A percentile compares a stretch with the other conserved stretches of the same genome.
phyloP scores from a whole-genome alignment of 2,888 invertebrate species.

The Drosophila siamana region DNA sequence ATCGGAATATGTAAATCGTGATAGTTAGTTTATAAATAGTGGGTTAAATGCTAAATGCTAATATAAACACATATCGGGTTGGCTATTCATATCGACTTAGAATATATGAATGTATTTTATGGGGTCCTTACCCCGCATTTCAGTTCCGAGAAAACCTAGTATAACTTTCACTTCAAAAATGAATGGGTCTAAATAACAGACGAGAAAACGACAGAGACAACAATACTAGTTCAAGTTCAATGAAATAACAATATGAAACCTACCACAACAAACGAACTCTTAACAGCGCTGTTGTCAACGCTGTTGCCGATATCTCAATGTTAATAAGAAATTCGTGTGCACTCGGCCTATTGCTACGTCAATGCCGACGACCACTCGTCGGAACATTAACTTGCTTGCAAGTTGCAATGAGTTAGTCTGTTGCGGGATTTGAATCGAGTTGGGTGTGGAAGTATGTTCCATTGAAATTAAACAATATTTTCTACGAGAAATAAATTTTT shows the following conservation, averaged over 20 bases:
- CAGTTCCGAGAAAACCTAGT: too few species aligned
- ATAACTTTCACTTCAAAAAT: background rate
- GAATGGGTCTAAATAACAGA: background rate
- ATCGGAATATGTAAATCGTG: too few species aligned
- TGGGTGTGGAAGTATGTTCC: background rate
- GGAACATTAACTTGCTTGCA: background rate
- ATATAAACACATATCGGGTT: too few species aligned
- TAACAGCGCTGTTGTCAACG: background rate
- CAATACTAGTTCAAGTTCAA: conserved; percentile 1
- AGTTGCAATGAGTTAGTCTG: background rate
- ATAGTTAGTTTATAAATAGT: too few species aligned
- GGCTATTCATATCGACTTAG: too few species aligned
- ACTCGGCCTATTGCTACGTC: background rate
- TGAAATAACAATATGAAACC: background rate
- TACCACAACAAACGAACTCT: background rate
- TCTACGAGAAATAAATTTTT: background rate
- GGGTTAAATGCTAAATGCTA: too few species aligned
- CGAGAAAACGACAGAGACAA: background rate
- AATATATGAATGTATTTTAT: too few species aligned
- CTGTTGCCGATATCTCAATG: background rate
- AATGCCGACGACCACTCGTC: background rate
- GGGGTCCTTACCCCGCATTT: too few species aligned
- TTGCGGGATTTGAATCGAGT: background rate
- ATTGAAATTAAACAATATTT: background rate
- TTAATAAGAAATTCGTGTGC: background rate